These are phyloP conservation scores for Vidua chalybeata DNA, from an alignment of 2,113 vertebrate species.

Conservation along the genomic window DNA sequence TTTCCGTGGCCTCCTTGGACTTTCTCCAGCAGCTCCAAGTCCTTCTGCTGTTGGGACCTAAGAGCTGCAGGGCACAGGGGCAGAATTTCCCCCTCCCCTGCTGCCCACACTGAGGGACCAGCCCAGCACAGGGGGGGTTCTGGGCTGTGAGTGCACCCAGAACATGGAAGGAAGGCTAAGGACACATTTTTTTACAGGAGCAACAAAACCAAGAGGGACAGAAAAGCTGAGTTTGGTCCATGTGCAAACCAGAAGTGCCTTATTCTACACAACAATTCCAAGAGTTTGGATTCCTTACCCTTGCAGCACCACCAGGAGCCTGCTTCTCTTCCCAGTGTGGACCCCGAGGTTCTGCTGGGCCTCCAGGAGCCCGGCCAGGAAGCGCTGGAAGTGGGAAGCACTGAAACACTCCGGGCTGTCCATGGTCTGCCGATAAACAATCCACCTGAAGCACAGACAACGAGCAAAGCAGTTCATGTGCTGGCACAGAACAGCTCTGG, in stretches of 20 bases:
- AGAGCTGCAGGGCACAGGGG: background rate
- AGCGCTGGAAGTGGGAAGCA: constrained; percentile 86
- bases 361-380: constrained; percentile 81
- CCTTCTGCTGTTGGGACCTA: background rate
- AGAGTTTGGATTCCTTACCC: constrained; percentile 75
- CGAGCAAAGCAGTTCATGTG: background rate
- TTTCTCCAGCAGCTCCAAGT: fast-evolving
- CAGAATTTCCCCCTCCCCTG: background rate
- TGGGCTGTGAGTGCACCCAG: background rate
- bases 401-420: constrained; percentile 85
- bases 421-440: constrained; percentile 82
- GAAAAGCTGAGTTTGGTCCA: background rate
- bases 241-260: fast-evolving
- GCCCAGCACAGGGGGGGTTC: background rate
- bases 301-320: constrained; percentile 87
- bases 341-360: constrained; percentile 71
- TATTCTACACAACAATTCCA: background rate
- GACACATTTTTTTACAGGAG: background rate
- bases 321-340: constrained; percentile 64
- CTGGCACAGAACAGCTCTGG: background rate
- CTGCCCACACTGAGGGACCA: background rate
- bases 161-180: fast-evolving
- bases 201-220: background rate
- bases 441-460: constrained; percentile 77
- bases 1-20: fast-evolving